Conservation (phyloP, 1,140 invertebrate genomes). For the Drosophila auraria region DNA sequence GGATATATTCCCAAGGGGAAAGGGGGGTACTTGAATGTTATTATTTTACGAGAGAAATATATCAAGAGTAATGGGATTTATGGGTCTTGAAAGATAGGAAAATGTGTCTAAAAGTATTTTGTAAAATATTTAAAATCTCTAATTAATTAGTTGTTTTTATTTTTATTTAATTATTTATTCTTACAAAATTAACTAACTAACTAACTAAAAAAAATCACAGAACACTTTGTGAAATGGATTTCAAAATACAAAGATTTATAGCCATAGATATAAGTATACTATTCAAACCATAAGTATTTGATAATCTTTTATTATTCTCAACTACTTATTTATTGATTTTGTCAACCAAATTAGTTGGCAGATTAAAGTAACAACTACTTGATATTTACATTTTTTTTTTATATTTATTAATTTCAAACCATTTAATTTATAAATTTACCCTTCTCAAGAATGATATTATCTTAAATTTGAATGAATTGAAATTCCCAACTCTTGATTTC, state of each 20-base stretch:
- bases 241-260: neutral
- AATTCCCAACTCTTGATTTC: neutral
- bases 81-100: too few relatives aligned
- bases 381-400: too few relatives aligned
- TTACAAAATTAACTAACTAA: neutral
- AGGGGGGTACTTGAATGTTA: constrained; percentile 7
- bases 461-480: too few relatives aligned
- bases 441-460: neutral
- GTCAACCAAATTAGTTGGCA: too few relatives aligned
- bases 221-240: neutral
- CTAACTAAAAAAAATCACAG: too few relatives aligned
- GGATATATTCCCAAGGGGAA: neutral
- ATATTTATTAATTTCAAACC: too few relatives aligned
- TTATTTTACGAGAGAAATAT: neutral
- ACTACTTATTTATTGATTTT: neutral
- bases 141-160: too few relatives aligned
- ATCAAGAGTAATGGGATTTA: too few relatives aligned
- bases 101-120: too few relatives aligned
- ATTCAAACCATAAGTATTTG: neutral
- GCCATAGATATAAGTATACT: too few relatives aligned
- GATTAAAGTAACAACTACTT: too few relatives aligned
- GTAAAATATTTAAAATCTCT: too few relatives aligned
- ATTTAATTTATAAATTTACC: neutral
- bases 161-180: neutral
- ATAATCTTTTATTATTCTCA: neutral